Conservation (phyloP, 1,140 invertebrate species). For the Leptinotarsa defecta region DNA sequence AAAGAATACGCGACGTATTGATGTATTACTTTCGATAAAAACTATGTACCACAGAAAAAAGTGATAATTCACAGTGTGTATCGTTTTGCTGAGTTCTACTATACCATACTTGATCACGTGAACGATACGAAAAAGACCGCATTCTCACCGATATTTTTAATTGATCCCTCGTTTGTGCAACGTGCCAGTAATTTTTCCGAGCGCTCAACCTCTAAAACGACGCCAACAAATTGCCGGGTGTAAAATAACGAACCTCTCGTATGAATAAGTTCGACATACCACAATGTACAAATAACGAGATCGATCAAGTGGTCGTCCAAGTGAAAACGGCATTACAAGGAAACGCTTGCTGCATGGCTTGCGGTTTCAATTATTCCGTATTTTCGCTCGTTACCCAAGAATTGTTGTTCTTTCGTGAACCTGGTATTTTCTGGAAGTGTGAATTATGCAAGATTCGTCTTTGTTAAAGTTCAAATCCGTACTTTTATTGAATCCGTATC, state of each 20-base stretch:
- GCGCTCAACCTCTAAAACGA: conserved; percentile 8
- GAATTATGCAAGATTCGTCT: neutral
- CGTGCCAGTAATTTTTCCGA: conserved; percentile 21
- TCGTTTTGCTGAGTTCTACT: too few species aligned
- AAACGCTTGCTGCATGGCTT: conserved; percentile 17
- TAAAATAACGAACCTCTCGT: conserved; percentile 27
- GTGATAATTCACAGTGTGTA: too few species aligned
- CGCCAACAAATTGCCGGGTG: conserved; percentile 18
- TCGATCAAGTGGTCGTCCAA: conserved; percentile 21
- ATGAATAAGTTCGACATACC: conserved; percentile 21
- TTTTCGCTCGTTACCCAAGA: conserved; percentile 18
- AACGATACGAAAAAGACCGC: too few species aligned
- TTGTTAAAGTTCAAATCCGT: too few species aligned
- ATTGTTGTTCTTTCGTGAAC: conserved; percentile 14
- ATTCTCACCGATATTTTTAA: conserved; percentile 10
- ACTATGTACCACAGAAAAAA: too few species aligned
- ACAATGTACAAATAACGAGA: conserved; percentile 29
- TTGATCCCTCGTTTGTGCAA: conserved; percentile 27
- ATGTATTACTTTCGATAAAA: too few species aligned
- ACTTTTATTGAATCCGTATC: too few species aligned
- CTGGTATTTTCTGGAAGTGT: conserved; percentile 11
- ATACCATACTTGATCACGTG: too few species aligned
- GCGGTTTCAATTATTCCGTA: conserved; percentile 15
- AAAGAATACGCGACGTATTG: too few species aligned
- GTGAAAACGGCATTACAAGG: conserved; percentile 6